phyloP scores from a whole-genome alignment of 1,140 invertebrate species.

The Theocolax elegans region DNA sequence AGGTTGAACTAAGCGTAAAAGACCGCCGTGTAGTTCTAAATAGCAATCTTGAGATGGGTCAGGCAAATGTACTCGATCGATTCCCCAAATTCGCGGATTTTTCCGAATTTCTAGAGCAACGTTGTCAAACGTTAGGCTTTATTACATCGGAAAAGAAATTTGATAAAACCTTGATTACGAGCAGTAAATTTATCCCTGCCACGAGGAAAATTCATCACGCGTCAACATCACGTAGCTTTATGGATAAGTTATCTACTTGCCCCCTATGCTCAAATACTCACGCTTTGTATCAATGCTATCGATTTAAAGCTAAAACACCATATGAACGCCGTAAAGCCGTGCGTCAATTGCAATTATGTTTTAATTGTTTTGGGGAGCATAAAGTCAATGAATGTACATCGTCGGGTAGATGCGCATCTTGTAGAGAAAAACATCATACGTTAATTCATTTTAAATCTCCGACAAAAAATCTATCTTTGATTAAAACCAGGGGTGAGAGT shows the following conservation, averaged over 20 bases:
- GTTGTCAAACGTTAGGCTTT: neutral
- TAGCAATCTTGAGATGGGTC: neutral
- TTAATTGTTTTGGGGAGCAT: slow-evolving; percentile 20
- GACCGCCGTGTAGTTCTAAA: neutral
- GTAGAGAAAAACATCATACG: slow-evolving; percentile 1
- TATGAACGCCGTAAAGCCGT: neutral
- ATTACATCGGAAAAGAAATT: too few species aligned
- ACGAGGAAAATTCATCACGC: too few species aligned
- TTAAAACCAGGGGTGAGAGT: neutral
- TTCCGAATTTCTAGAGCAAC: slow-evolving; percentile 16
- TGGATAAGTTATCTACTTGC: too few species aligned
- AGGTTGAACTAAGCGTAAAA: neutral
- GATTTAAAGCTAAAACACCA: neutral
- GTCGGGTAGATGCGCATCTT: neutral
- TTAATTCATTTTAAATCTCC: neutral
- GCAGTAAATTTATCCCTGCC: too few species aligned
- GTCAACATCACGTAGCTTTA: neutral
- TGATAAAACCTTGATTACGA: too few species aligned
- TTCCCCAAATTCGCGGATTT: neutral
- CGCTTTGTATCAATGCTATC: neutral
- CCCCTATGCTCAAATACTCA: neutral
- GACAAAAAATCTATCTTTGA: neutral
- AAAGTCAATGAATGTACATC: slow-evolving; percentile 4
- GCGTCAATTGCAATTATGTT: slow-evolving; percentile 8
- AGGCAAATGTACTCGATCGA: neutral